These are phyloP conservation scores for Paraescarpia echinospica DNA, from an alignment of 1,140 invertebrate genomes.

Conservation along the genomic window DNA sequence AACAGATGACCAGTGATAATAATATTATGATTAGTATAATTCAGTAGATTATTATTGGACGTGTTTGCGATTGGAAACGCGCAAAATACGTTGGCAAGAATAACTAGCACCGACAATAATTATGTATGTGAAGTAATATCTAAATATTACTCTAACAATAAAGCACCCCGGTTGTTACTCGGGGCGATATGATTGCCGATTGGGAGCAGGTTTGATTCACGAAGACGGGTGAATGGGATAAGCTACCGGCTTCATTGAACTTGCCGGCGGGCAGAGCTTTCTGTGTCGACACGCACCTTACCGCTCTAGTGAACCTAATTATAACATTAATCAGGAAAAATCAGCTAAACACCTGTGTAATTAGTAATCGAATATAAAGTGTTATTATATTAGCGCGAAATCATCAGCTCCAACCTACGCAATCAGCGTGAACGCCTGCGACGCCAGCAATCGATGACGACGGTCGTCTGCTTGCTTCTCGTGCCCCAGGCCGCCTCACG, in stretches of 20 bases:
- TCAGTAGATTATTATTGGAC: not conserved
- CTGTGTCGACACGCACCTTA: not conserved
- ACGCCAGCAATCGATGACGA: not conserved
- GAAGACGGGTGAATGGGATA: not conserved
- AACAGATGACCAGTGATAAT: no score
- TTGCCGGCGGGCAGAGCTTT: not conserved
- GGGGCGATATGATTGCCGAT: not conserved
- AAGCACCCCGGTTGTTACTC: not conserved
- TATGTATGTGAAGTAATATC: not conserved
- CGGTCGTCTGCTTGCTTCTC: not conserved
- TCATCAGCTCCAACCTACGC: not conserved
- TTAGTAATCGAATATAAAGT: constrained; percentile 6
- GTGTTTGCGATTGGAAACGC: not conserved
- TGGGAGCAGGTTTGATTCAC: not conserved
- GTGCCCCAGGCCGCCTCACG: not conserved
- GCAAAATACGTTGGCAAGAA: not conserved
- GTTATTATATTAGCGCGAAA: not conserved
- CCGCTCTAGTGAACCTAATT: not conserved
- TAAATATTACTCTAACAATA: not conserved
- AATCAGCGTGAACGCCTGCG: not conserved
- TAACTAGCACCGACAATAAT: not conserved
- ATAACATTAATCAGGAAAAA: not conserved
- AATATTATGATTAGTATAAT: no score
- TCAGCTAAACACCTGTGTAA: not conserved
- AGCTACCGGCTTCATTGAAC: not conserved